phyloP scores from a whole-genome alignment of 2,888 invertebrate genomes.

The Tetranychus truncatus region DNA sequence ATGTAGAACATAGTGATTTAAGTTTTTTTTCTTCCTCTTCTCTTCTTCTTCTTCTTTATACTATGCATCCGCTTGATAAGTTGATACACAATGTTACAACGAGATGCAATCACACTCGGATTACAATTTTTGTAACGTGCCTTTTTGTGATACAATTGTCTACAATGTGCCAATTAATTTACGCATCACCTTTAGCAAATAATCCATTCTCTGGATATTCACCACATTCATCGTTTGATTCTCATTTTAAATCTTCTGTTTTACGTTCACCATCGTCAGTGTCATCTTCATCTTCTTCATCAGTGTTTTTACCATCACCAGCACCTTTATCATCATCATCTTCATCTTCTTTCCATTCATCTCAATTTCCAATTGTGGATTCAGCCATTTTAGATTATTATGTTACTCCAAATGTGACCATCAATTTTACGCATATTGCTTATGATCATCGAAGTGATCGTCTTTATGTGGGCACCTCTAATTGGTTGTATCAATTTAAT shows the following conservation, averaged over 20 bases:
- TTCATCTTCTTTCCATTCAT: background rate
- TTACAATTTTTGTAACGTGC: background rate
- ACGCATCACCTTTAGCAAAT: background rate
- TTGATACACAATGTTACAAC: background rate
- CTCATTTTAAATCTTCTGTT: background rate
- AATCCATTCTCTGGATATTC: background rate
- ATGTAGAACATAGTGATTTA: background rate
- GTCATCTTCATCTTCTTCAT: background rate
- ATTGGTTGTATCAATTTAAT: slow-evolving; percentile 65
- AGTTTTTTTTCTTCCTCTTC: background rate
- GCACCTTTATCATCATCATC: background rate
- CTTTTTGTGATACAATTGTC: background rate
- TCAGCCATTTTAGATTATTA: slow-evolving; percentile 21
- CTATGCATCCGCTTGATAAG: background rate
- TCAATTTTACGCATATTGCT: slow-evolving; percentile 35
- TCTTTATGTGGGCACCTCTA: slow-evolving; percentile 67
- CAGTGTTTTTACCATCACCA: background rate
- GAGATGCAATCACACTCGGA: background rate
- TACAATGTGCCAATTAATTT: background rate
- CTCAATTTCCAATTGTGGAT: background rate
- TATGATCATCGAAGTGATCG: slow-evolving; percentile 39
- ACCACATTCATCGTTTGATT: background rate
- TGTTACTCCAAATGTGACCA: slow-evolving; percentile 24
- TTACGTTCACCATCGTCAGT: background rate
- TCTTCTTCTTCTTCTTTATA: background rate